Percentiles rank a stretch among this genome's conserved stretches.
phyloP scores from a whole-genome alignment of 2,113 vertebrate genomes.

The Chelonoidis abingdonii region DNA sequence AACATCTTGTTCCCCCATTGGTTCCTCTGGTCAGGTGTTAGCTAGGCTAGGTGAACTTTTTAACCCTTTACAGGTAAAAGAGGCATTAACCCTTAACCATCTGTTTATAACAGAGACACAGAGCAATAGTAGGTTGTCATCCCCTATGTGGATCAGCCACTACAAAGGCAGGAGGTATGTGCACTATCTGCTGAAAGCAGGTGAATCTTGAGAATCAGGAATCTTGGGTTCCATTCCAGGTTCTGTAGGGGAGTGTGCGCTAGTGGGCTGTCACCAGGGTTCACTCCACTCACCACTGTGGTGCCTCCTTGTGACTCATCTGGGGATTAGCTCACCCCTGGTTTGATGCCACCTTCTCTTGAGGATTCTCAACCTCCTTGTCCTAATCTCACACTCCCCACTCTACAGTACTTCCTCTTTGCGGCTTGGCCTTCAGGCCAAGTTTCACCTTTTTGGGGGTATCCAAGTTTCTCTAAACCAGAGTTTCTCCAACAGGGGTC shows the following conservation, averaged over 20 bases:
- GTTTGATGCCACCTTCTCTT: background rate
- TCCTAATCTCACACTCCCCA: background rate
- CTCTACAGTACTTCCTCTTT: background rate
- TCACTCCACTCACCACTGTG: background rate
- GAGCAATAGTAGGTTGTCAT: background rate
- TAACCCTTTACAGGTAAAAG: too few species aligned
- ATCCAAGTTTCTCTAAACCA: background rate
- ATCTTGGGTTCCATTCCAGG: background rate
- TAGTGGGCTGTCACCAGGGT: background rate
- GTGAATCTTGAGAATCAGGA: background rate
- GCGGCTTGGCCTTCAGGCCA: background rate
- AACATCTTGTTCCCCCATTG: too few species aligned
- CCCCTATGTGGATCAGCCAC: background rate
- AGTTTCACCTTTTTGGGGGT: background rate
- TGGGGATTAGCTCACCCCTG: background rate
- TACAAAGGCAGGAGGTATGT: background rate
- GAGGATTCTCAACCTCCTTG: background rate
- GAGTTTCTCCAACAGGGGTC: too few species aligned
- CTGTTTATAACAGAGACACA: background rate
- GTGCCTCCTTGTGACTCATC: too few species aligned
- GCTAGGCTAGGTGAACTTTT: too few species aligned
- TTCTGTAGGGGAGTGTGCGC: background rate
- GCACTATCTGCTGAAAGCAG: background rate
- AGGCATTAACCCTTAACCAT: too few species aligned
- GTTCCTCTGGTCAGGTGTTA: too few species aligned